These are phyloP conservation scores for Heliornis fulica DNA, from an alignment of 2,113 vertebrate genomes.

Conservation along the genomic window DNA sequence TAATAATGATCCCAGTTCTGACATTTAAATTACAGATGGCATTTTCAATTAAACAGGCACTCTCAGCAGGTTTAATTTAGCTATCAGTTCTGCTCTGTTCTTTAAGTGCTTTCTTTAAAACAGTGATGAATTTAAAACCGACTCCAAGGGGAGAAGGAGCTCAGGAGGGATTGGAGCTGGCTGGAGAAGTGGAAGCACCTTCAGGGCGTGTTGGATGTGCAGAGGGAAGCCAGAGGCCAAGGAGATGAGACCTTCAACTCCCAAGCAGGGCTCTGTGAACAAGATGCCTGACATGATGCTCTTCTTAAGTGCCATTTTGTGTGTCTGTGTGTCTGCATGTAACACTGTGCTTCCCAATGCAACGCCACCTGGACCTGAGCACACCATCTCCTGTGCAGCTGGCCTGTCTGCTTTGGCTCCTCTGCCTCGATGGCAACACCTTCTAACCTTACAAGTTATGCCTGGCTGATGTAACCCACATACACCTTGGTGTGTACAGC, in stretches of 20 bases:
- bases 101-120: constrained; percentile 68
- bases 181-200: not conserved
- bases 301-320: not conserved
- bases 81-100: constrained; percentile 78
- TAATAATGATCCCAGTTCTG: constrained; percentile 69
- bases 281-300: not conserved
- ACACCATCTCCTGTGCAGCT: not conserved
- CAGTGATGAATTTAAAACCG: constrained; percentile 43
- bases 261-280: not conserved
- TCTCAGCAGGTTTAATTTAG: constrained; percentile 76
- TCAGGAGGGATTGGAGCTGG: not conserved
- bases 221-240: not conserved
- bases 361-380: not conserved
- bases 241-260: not conserved
- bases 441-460: not conserved
- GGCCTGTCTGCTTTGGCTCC: not conserved
- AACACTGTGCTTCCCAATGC: not conserved
- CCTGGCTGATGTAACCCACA: not conserved
- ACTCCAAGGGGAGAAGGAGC: not conserved
- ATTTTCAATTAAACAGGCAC: constrained; percentile 77
- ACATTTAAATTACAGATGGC: constrained; percentile 82
- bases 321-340: not conserved
- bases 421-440: not conserved
- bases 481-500: not conserved
- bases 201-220: not conserved